phyloP scores from a whole-genome alignment of 2,113 vertebrate genomes.

The Gymnarchus niloticus region DNA sequence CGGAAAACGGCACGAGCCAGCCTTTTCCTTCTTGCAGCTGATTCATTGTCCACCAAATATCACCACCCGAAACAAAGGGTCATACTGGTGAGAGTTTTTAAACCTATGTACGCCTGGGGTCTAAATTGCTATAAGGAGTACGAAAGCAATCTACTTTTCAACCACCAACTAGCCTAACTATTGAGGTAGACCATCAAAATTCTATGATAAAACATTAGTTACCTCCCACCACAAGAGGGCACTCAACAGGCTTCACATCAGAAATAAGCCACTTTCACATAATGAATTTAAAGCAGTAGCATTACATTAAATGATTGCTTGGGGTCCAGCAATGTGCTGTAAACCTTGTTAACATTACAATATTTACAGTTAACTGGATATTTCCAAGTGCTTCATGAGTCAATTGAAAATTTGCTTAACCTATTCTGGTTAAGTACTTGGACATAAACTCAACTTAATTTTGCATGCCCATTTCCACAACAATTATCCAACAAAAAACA shows the following conservation, averaged over 20 bases:
- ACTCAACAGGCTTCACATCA: background rate
- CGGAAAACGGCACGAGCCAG: background rate
- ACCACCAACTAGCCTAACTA: background rate
- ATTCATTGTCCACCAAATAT: background rate
- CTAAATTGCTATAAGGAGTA: background rate
- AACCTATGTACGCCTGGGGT: background rate
- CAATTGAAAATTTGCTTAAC: background rate
- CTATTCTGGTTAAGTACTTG: background rate
- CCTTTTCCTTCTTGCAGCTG: background rate
- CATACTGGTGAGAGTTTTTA: background rate
- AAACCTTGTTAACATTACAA: background rate
- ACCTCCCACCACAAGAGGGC: conserved; percentile 6
- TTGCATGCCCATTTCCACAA: background rate
- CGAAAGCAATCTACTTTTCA: background rate
- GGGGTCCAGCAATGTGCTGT: background rate
- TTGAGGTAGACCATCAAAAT: background rate
- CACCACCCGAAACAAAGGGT: background rate
- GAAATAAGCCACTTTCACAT: background rate
- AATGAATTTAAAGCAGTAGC: background rate
- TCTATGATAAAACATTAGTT: background rate
- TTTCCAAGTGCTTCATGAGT: background rate
- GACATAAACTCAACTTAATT: background rate
- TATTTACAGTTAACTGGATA: background rate
- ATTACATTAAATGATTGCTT: no score
- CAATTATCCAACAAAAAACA: no score